phyloP scores from a whole-genome alignment of 2,113 vertebrate genomes.

The Anser cygnoides region DNA sequence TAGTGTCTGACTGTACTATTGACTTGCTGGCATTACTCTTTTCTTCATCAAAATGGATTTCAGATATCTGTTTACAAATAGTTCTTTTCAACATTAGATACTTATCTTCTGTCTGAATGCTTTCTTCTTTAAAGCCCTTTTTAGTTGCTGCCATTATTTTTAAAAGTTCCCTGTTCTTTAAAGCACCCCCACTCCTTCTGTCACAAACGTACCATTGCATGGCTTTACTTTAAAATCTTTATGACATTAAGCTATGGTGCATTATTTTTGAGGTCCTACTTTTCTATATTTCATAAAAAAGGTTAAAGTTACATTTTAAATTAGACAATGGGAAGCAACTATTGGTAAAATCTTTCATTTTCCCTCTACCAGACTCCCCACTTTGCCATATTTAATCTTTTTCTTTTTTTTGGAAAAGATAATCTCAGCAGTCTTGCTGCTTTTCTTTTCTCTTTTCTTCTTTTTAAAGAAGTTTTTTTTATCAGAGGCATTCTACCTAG shows the following conservation, averaged over 20 bases:
- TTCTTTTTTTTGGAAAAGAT: neutral
- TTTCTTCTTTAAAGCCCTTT: neutral
- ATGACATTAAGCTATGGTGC: neutral
- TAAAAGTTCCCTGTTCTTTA: neutral
- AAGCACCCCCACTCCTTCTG: neutral
- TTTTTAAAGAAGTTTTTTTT: neutral
- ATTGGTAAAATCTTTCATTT: neutral
- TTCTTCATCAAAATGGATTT: neutral
- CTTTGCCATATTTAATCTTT: neutral
- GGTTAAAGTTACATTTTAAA: conserved; percentile 75
- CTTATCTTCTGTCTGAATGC: neutral
- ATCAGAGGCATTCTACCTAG: neutral
- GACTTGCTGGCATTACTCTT: neutral
- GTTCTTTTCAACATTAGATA: neutral
- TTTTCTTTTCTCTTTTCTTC: neutral
- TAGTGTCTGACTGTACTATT: neutral
- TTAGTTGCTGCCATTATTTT: neutral
- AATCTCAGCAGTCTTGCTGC: neutral
- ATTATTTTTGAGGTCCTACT: conserved; percentile 19
- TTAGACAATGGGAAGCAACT: conserved; percentile 55
- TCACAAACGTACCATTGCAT: neutral
- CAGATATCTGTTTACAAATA: neutral
- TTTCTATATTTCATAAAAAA: neutral
- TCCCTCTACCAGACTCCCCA: neutral
- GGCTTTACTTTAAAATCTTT: neutral